Conservation (phyloP, 2,797 vertebrate species). For the Potorous gilbertii region DNA sequence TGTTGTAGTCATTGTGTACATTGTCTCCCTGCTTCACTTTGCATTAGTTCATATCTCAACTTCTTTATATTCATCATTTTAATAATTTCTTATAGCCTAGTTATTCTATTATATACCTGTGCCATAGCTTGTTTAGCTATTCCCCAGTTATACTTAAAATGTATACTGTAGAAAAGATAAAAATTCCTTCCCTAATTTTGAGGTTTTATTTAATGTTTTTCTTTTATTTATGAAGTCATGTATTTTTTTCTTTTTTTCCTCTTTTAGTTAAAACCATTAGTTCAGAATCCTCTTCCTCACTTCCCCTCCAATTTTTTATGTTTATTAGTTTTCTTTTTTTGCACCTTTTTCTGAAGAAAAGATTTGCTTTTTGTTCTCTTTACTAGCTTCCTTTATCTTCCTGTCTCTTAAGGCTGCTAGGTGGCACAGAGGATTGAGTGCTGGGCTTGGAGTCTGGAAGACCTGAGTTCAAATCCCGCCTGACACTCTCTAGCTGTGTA, state of each 20-base stretch:
- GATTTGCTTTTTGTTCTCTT: background rate
- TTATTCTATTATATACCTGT: background rate
- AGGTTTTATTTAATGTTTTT: background rate
- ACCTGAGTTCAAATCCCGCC: too few species aligned
- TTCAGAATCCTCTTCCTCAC: background rate
- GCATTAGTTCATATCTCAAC: background rate
- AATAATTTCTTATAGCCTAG: background rate
- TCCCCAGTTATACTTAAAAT: background rate
- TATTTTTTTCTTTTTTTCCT: background rate
- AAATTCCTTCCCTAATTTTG: background rate
- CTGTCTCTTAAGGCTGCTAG: background rate
- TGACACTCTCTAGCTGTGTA: too few species aligned
- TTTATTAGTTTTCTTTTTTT: background rate
- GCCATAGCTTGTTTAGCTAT: background rate
- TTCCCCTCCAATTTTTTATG: background rate
- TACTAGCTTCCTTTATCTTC: background rate
- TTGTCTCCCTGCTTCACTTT: background rate
- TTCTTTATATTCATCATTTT: background rate
- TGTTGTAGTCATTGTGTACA: background rate
- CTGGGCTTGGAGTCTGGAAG: too few species aligned
- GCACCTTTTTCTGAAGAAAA: background rate
- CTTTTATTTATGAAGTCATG: background rate
- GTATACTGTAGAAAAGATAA: background rate
- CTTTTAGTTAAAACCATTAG: background rate
- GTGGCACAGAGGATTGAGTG: background rate